Evolutionary conservation across 1,140 invertebrate species (phyloP), one percentile per base, ranked within the genome.

Genomic region (Bombus haemorrhoidalis): DNA sequence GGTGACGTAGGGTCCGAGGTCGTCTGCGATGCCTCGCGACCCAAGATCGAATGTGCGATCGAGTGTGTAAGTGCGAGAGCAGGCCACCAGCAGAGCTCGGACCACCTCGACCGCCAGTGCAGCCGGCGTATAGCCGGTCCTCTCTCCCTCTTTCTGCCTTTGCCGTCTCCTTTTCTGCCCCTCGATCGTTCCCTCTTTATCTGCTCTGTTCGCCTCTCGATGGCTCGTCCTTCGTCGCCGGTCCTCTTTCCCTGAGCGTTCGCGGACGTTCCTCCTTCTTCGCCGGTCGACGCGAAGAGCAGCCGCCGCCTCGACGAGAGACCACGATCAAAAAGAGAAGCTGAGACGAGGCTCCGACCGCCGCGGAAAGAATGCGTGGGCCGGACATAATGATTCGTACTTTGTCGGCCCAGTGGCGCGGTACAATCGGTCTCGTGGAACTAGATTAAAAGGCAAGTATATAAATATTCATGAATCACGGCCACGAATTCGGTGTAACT

Each of bases 71-170:
- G 94, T 95, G 94, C 94, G 94, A 95, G 94, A 91, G 87, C 87
- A 93, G 95, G 95, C 95, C 95, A 95, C 95, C 95, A 95, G 95
- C 95, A 95, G 92, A 95, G 95, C 85, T 86, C 81, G 91, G 93
- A 94, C 94, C 94, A 95, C 94, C 94, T 94, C 93, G 93, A 86
- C 93, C 93, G 92, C 86, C 89, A 83, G 71, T 87, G 77, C 79
- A 84, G 88, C 81, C 88, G 75, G 69, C 88, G 53, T 77, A 83
- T 85, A 89, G 68, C 69, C 83, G 66, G 57, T 64, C 59, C 53
- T 43, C 15, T 62, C 59, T 59, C 4, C 12, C 25, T 81, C 59
- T 32, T 12, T 66, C 78, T 10, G 34, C 25, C 41, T 47, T 59
- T 39, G 9, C 28, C 72, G 3, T 68, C 68, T 41, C 6, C 43